Conservation (phyloP, 2,888 invertebrate genomes). For the Ormyrus thymus region DNA sequence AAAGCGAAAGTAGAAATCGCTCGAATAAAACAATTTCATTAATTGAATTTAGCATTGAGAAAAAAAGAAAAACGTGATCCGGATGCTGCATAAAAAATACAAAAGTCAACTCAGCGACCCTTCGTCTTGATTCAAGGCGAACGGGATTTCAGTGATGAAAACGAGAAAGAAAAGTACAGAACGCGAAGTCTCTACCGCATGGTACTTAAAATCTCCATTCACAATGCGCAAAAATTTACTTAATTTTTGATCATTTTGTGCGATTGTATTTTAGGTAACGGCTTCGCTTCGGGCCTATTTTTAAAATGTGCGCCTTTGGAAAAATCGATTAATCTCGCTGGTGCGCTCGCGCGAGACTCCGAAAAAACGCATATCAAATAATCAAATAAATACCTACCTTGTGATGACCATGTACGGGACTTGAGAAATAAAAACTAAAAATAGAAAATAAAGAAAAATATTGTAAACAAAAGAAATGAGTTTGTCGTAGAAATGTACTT, state of each 20-base stretch:
- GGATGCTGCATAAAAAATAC: not conserved
- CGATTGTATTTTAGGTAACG: too few species aligned
- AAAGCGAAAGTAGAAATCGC: too few species aligned
- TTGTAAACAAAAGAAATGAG: conserved; percentile 35
- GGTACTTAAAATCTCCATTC: not conserved
- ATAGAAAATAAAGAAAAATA: conserved; percentile 36
- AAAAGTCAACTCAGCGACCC: conserved; percentile 21
- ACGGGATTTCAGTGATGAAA: conserved; percentile 28
- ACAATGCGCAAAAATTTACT: not conserved
- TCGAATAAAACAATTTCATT: too few species aligned
- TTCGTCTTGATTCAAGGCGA: conserved; percentile 43
- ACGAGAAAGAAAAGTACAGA: conserved; percentile 13
- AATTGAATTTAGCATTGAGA: too few species aligned
- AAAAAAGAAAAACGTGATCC: too few species aligned
- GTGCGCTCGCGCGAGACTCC: not conserved
- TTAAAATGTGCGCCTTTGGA: not conserved
- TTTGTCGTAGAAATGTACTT: not conserved
- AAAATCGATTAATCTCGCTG: conserved; percentile 41
- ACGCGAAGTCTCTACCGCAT: conserved; percentile 5
- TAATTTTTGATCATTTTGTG: not conserved
- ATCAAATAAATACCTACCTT: too few species aligned
- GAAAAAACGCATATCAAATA: not conserved
- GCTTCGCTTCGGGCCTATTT: not conserved
- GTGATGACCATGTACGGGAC: conserved; percentile 32
- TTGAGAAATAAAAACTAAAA: conserved; percentile 29